A percentile compares a stretch with the other conserved stretches of the same genome.
These are phyloP conservation scores for Thecophora atra DNA, from an alignment of 2,888 invertebrate species.

Conservation along the genomic window DNA sequence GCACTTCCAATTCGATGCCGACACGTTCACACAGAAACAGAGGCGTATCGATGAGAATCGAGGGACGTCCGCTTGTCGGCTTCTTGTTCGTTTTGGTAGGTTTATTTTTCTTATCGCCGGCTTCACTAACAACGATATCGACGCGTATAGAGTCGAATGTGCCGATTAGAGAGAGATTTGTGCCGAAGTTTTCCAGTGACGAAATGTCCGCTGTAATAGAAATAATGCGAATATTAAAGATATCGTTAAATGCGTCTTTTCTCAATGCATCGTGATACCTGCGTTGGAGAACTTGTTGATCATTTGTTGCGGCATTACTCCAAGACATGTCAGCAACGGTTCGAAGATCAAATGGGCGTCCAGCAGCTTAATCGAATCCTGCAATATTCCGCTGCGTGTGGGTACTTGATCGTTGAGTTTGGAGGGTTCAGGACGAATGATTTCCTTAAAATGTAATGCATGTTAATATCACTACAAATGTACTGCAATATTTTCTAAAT, in stretches of 20 bases:
- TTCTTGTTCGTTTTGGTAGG: constrained; percentile 55
- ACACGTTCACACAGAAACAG: constrained; percentile 94
- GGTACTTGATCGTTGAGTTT: constrained; percentile 67
- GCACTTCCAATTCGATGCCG: constrained; percentile 86
- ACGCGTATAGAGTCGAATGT: constrained; percentile 89
- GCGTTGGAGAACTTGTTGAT: constrained; percentile 64
- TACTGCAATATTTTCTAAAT: background rate
- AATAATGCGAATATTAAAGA: background rate
- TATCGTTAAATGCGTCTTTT: background rate
- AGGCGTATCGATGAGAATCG: constrained; percentile 69
- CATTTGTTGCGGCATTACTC: constrained; percentile 91
- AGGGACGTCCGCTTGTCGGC: constrained; percentile 53
- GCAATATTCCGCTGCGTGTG: constrained; percentile 76
- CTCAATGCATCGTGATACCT: constrained; percentile 40
- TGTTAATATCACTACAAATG: too few relatives aligned
- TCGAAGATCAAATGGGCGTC: constrained; percentile 96
- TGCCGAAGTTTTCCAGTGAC: constrained; percentile 87
- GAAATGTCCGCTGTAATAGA: constrained; percentile 68
- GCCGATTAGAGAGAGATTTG: constrained; percentile 83
- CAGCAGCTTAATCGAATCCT: constrained; percentile 83
- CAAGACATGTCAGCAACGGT: constrained; percentile 87
- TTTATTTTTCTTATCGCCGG: constrained; percentile 71
- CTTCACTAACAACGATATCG: constrained; percentile 93
- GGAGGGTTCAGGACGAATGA: constrained; percentile 67
- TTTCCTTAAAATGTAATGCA: constrained; percentile 66